Evolutionary conservation across 2,797 vertebrate species (phyloP).

Genomic region (Fistularia tabacaria): DNA sequence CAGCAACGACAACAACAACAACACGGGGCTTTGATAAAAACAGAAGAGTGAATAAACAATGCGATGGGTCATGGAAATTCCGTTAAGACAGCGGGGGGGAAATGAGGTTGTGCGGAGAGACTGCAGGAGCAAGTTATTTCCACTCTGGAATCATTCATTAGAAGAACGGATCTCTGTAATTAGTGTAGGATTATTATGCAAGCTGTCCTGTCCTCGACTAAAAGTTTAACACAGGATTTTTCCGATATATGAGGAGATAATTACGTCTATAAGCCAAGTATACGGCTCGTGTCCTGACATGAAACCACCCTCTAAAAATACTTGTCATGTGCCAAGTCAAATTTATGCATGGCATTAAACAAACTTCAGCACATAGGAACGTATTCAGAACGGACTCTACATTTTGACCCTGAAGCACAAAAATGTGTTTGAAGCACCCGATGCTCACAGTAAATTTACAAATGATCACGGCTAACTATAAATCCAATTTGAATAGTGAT

Average conservation of each 20-base stretch:
- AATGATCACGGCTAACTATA: too few relatives aligned
- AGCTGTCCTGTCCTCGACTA: slow-evolving; percentile 17
- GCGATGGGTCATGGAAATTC: slow-evolving; percentile 16
- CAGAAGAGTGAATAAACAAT: slow-evolving; percentile 25
- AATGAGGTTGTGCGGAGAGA: background rate
- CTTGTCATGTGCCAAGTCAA: too few relatives aligned
- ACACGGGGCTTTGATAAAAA: slow-evolving; percentile 11
- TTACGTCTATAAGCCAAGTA: too few relatives aligned
- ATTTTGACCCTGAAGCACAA: too few relatives aligned
- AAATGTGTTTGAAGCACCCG: too few relatives aligned
- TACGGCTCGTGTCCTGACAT: too few relatives aligned
- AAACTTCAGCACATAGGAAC: too few relatives aligned
- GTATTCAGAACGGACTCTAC: too few relatives aligned
- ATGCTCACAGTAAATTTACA: too few relatives aligned
- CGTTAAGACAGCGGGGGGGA: slow-evolving; percentile 10
- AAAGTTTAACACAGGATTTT: slow-evolving; percentile 15
- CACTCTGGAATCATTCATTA: slow-evolving; percentile 40
- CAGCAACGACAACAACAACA: background rate
- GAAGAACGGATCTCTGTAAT: slow-evolving; percentile 12
- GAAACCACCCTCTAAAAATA: too few relatives aligned
- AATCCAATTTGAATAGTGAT: too few relatives aligned
- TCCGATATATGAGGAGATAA: background rate
- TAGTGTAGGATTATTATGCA: slow-evolving; percentile 40
- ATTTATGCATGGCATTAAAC: too few relatives aligned
- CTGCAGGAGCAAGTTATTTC: slow-evolving; percentile 32